Percentiles rank a stretch among this genome's conserved stretches.
phyloP scores from a whole-genome alignment of 1,140 invertebrate species.

The Aphelinus certus region DNA sequence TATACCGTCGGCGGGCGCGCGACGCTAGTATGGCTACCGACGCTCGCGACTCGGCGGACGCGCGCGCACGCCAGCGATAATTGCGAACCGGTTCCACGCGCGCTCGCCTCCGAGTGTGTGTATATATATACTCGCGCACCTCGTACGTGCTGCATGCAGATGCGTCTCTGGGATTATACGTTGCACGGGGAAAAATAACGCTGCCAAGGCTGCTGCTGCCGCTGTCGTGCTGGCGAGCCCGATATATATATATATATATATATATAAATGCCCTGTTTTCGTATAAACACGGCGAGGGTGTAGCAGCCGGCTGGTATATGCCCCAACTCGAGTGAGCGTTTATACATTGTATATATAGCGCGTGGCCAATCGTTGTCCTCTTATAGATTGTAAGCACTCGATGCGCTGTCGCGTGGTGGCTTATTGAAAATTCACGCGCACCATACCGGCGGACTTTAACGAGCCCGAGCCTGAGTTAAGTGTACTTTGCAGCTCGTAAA shows the following conservation, averaged over 20 bases:
- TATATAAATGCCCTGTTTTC: constrained; percentile 10
- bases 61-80: constrained; percentile 16
- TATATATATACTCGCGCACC: neutral
- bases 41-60: neutral
- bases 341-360: no score
- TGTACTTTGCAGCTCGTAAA: no score
- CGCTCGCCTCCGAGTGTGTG: neutral
- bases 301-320: no score
- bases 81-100: constrained; percentile 27
- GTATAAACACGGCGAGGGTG: neutral
- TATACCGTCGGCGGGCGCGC: neutral
- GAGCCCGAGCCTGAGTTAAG: neutral
- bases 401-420: no score
- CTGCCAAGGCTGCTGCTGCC: no score
- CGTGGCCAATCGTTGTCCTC: no score
- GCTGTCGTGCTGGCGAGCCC: no score
- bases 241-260: neutral
- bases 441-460: neutral
- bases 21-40: constrained; percentile 7
- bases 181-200: no score
- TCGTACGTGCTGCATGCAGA: neutral
- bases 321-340: no score
- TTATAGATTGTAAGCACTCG: no score
- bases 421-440: constrained; percentile 13
- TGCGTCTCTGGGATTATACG: no score